A percentile compares a stretch with the other conserved stretches of the same genome.
These are phyloP conservation scores for Lagopus muta DNA, from an alignment of 2,113 vertebrate genomes.

Conservation along the genomic window DNA sequence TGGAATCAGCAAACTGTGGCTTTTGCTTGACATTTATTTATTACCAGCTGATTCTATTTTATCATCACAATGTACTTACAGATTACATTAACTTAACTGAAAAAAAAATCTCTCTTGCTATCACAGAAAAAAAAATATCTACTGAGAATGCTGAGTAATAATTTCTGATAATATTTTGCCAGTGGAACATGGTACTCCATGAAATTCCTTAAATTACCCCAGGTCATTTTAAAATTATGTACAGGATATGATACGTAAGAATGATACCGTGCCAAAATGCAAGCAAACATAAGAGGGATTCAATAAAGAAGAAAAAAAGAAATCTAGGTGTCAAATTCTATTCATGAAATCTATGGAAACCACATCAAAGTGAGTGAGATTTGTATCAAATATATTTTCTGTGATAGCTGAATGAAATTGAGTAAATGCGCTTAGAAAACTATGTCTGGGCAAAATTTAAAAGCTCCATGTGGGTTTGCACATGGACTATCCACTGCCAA, in stretches of 20 bases:
- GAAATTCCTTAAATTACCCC: neutral
- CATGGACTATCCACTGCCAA: neutral
- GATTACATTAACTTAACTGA: neutral
- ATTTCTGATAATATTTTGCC: neutral
- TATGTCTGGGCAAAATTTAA: neutral
- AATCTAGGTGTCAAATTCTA: neutral
- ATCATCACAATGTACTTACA: neutral
- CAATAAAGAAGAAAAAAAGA: neutral
- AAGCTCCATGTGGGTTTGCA: neutral
- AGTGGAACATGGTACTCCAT: neutral
- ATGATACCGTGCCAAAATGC: neutral
- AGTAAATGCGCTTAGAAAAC: neutral
- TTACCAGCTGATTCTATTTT: neutral
- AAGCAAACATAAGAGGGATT: neutral
- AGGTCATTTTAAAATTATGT: neutral
- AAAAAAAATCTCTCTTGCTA: neutral
- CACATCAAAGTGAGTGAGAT: neutral
- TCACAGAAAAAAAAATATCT: neutral
- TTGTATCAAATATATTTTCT: neutral
- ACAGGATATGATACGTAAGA: neutral
- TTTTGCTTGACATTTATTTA: neutral
- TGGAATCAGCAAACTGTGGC: neutral
- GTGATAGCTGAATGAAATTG: neutral
- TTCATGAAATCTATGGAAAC: neutral
- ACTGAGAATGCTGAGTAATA: neutral